These are phyloP conservation scores for Hesperia comma DNA, from an alignment of 2,888 invertebrate species.

Conservation along the genomic window DNA sequence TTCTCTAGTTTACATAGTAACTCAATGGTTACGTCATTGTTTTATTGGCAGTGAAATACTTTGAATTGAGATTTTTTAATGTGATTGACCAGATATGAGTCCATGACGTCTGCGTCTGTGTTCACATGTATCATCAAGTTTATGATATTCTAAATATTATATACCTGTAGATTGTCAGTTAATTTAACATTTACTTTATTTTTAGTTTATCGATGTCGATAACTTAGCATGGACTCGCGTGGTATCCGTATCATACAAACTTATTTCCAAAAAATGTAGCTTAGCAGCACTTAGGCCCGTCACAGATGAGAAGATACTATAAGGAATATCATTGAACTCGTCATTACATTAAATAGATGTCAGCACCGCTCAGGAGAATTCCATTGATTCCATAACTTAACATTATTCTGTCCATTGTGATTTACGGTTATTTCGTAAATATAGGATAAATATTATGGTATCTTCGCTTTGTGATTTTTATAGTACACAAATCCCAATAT, in stretches of 20 bases:
- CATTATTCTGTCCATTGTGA: background rate
- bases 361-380: background rate
- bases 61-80: conserved; percentile 6
- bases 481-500: background rate
- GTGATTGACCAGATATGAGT: conserved; percentile 12
- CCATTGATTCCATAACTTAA: background rate
- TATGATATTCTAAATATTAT: conserved; percentile 1
- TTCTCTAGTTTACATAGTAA: too few species aligned
- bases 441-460: background rate
- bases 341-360: background rate
- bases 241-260: background rate
- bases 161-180: background rate
- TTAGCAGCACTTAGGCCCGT: conserved; percentile 4
- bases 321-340: background rate
- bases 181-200: background rate
- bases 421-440: background rate
- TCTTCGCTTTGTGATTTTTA: conserved; percentile 5
- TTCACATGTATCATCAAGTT: background rate
- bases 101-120: background rate
- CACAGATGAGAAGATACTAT: conserved; percentile 1
- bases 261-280: background rate
- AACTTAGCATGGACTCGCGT: background rate
- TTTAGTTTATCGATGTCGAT: too few species aligned
- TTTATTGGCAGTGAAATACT: conserved; percentile 4
- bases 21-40: background rate